Evolutionary conservation across 2,888 invertebrate genomes (phyloP).

Genomic region (Drosophila antonietae): DNA sequence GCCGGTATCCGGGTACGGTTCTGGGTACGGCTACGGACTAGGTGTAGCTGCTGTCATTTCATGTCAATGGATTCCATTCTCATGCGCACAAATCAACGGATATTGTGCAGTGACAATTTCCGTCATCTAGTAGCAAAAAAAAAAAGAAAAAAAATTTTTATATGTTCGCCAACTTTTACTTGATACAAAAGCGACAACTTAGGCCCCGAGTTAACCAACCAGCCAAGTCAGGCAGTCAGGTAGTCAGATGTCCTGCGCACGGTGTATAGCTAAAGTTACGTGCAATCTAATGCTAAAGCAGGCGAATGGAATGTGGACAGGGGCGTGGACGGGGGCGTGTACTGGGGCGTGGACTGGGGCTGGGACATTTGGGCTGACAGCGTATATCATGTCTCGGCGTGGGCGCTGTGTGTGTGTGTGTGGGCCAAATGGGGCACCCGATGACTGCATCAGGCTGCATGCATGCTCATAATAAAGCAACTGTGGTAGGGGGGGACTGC

Average conservation of each 20-base stretch:
- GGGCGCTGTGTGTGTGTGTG: neutral
- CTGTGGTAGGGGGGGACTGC: neutral
- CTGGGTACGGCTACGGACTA: neutral
- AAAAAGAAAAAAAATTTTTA: neutral
- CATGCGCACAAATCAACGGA: constrained; percentile 77
- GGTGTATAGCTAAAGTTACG: neutral
- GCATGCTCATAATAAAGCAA: constrained; percentile 14
- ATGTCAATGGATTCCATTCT: constrained; percentile 72
- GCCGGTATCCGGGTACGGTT: constrained; percentile 2
- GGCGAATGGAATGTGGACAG: neutral
- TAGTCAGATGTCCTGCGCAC: constrained; percentile 4
- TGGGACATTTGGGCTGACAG: neutral
- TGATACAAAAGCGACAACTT: constrained; percentile 9
- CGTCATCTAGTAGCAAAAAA: constrained; percentile 49
- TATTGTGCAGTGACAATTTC: constrained; percentile 80
- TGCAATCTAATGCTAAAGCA: neutral
- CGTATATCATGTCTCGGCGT: constrained; percentile 11
- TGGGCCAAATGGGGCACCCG: neutral
- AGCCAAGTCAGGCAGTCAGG: neutral
- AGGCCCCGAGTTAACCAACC: neutral
- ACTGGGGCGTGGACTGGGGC: too few relatives aligned
- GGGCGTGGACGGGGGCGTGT: neutral
- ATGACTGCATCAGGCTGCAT: constrained; percentile 10
- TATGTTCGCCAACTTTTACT: constrained; percentile 26
- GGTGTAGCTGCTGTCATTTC: constrained; percentile 42